A percentile compares a stretch with the other conserved stretches of the same genome.
These are phyloP conservation scores for Taenioides sp. DNA, from an alignment of 2,797 vertebrate genomes.

Conservation along the genomic window DNA sequence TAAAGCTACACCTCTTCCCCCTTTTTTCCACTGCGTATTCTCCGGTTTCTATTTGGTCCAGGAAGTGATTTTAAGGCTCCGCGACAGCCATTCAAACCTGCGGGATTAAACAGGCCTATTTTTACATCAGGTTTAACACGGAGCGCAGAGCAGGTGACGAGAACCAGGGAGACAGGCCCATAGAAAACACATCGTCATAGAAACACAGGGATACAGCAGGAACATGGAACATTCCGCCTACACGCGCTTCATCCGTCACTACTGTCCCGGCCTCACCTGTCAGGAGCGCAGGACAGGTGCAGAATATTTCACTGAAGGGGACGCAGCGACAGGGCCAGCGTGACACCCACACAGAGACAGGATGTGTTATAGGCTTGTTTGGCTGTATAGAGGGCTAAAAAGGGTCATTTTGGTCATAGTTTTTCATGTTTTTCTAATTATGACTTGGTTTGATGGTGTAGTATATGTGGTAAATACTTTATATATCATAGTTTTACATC, in stretches of 20 bases:
- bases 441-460: too few species aligned
- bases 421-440: not conserved
- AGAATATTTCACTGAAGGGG: not conserved
- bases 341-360: not conserved
- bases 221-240: not conserved
- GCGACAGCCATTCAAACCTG: constrained; percentile 59
- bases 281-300: not conserved
- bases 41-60: constrained; percentile 23
- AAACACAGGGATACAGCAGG: not conserved
- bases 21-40: not conserved
- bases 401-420: not conserved
- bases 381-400: not conserved
- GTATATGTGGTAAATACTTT: too few species aligned
- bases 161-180: not conserved
- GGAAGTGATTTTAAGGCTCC: constrained; percentile 54
- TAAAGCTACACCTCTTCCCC: not conserved
- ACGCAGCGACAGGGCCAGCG: not conserved
- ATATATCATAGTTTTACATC: too few species aligned
- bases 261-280: not conserved
- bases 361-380: not conserved
- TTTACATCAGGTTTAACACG: constrained; percentile 15
- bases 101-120: constrained; percentile 66
- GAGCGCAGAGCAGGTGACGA: not conserved
- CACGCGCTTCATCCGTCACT: not conserved
- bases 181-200: not conserved